Conservation (phyloP, 2,888 invertebrate species). For the Drosophila cognata region DNA sequence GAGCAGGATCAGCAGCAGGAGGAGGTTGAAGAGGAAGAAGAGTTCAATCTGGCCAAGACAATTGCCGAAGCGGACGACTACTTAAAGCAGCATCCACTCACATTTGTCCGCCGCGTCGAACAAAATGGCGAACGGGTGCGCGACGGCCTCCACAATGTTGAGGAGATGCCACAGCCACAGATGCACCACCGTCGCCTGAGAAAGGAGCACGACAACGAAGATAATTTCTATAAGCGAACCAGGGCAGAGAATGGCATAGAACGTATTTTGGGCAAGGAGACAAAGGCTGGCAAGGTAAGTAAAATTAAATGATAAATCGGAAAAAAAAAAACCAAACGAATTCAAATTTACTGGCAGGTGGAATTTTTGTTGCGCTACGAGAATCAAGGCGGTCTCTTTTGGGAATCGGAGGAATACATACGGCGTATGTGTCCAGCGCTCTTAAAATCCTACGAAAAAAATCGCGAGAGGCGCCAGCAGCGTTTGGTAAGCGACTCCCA, state of each 20-base stretch:
- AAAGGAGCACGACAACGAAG: conserved; percentile 50
- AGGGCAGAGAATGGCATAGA: conserved; percentile 80
- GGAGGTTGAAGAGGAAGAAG: conserved; percentile 68
- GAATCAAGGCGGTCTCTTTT: conserved; percentile 73
- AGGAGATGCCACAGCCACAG: conserved; percentile 52
- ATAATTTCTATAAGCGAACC: conserved; percentile 67
- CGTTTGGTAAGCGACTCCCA: conserved; percentile 67
- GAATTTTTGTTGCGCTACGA: conserved; percentile 79
- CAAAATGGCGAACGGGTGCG: conserved; percentile 60
- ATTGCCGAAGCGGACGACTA: conserved; percentile 77
- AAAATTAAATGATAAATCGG: background rate
- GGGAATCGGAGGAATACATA: conserved; percentile 79
- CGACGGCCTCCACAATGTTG: conserved; percentile 63
- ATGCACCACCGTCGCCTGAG: conserved; percentile 19
- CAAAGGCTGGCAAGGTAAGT: conserved; percentile 75
- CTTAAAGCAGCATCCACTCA: conserved; percentile 76
- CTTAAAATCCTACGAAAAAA: conserved; percentile 75
- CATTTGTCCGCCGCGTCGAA: conserved; percentile 72
- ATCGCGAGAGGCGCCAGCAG: conserved; percentile 76
- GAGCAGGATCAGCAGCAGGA: conserved; percentile 49
- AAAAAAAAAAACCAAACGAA: background rate
- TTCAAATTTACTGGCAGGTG: conserved; percentile 53
- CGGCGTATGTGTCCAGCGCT: conserved; percentile 74
- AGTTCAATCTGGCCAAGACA: conserved; percentile 74
- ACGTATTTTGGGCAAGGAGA: conserved; percentile 77